Base-by-base conservation (phyloP, 1,140 invertebrate species). In the Globodera ellingtonae region DNA sequence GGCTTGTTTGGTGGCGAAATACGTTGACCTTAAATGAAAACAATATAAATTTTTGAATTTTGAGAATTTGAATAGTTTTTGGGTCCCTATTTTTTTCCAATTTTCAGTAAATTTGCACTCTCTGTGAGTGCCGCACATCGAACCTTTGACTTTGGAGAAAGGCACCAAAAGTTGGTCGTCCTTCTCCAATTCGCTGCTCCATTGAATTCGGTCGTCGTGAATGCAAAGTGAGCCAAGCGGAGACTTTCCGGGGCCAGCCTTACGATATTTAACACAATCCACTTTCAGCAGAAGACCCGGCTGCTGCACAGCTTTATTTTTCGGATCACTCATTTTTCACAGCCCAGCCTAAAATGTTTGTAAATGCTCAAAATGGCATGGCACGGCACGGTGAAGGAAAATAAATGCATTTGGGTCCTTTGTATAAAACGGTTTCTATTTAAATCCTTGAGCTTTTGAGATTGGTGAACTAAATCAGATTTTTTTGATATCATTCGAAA, bases 1-100 rank as follows among this genome's bases (percentile, higher is more conserved):
- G 95, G 93, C 91, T 99, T 99, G 10, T 95, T 95, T 88, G 96
- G 96, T 0, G 97, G 95, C 72, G 96, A 98, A 86, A 99, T 98
- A 91, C 98, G 98, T 92, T 99, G 97, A 79, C 94, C 95, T 97
- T 67, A 75, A 87, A 66, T 21, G 18, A 18, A 56, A 52, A 21
- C 46, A 74, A 18, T n/a, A n/a, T n/a, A 50, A 65, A 65, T 21
- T 79, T 78, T 24, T 10, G 21, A 47, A 72, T 15, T 69, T 4
- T 75, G 48, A 5, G n/a, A 24, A 35, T 35, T 35, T 35, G 1
- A 35, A n/a, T n/a, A 35, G 35, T 35, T 35, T 35, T 3, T 35
- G 67, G 69, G 18, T 15, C 46, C 44, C 46, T n/a, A n/a, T n/a
- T n/a, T n/a, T n/a, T 24, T 24, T 48, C 79, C 76, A 77, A 52